Evolutionary conservation across 2,113 vertebrate genomes (phyloP), one percentile per base, ranked within the genome.

Genomic region (Centropus bengalensis): DNA sequence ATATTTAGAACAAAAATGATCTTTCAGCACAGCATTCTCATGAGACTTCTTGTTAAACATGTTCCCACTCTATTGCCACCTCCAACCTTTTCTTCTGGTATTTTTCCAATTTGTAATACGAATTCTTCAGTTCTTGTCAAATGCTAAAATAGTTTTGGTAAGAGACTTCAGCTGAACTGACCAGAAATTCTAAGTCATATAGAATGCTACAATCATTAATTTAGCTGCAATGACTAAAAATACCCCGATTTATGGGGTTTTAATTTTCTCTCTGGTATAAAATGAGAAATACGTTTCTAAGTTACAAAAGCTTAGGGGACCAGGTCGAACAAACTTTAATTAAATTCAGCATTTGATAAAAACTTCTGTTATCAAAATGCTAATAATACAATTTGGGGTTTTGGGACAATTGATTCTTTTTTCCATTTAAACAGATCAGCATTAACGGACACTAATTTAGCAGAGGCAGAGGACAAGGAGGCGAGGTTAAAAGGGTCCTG

Each of bases 1-100:
- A 86, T 93, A 92, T 96, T 87, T 96, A 94, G 82, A 94, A 75
- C 20, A 91, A 49, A 60, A 92, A 83, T 88, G 36, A 95, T 93
- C 64, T 95, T 95, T 81, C 85, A 91, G 93, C 21, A 75, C 44
- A 93, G 85, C 4, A 3, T 89, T 94, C 79, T 94, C 88, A 78
- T 81, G 64, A 94, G 64, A 64, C 52, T 94, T 85, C 82, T 94
- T 95, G 80, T 76, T 96, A 90, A 91, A 93, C 69, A 67, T 82
- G 47, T 94, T 96, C 60, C 80, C 44, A 90, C 88, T 96, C 91
- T 91, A 70, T 71, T 92, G 63, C 94, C 86, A 96, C 88, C 86
- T 94, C 92, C 95, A 96, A 94, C 51, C 86, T 95, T 93, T 95
- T 96, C 82, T 94, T 90, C 82, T 96, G 95, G 80, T 93, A 74